phyloP scores from a whole-genome alignment of 1,140 invertebrate species.

The Hermetia illucens region DNA sequence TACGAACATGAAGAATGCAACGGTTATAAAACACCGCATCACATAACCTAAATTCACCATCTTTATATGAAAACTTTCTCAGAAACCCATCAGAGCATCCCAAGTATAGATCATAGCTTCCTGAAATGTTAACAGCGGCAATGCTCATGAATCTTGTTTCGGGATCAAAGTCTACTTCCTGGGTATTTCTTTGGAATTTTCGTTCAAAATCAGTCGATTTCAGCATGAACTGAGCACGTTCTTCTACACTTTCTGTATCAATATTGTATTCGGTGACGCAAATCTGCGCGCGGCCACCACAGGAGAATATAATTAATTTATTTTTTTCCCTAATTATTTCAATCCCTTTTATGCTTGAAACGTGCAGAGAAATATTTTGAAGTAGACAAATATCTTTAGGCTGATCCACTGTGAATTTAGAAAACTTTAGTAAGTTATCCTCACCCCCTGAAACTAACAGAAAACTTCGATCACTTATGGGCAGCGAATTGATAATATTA shows the following conservation, averaged over 20 bases:
- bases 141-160: conserved; percentile 21
- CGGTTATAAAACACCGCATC: conserved; percentile 9
- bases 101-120: conserved; percentile 9
- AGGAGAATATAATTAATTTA: conserved; percentile 16
- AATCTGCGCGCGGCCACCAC: conserved; percentile 21
- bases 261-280: conserved; percentile 17
- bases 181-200: neutral
- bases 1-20: conserved; percentile 16
- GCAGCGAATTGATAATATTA: conserved; percentile 12
- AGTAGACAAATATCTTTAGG: conserved; percentile 4
- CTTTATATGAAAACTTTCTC: conserved; percentile 11
- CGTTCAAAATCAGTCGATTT: conserved; percentile 1
- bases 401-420: conserved; percentile 1
- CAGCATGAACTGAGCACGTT: conserved; percentile 13
- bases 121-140: conserved; percentile 7
- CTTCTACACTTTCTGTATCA: conserved; percentile 6
- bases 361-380: conserved; percentile 18
- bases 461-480: neutral
- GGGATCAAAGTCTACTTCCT: conserved; percentile 8
- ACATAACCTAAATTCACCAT: conserved; percentile 1
- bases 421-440: conserved; percentile 24
- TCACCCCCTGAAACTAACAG: conserved; percentile 19
- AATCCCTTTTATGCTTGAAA: conserved; percentile 20
- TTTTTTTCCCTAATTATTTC: neutral
- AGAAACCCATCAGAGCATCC: conserved; percentile 23